Base-by-base conservation (phyloP, 2,113 vertebrate genomes). In the Leptosomus discolor region DNA sequence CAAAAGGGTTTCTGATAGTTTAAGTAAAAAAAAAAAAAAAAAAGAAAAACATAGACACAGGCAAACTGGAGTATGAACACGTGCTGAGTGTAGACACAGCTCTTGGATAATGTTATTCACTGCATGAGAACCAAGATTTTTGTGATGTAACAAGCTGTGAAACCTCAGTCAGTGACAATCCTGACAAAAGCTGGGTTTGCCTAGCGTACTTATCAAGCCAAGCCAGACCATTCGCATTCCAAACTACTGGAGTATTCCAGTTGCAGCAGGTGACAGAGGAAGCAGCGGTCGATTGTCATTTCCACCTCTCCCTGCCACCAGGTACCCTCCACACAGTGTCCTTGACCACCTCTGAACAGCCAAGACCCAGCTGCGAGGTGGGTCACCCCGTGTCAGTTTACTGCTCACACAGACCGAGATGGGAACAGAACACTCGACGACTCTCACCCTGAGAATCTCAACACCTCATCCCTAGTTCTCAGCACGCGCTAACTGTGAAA, bases 271-370 rank as follows among this genome's bases (percentile, higher is more conserved):
- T 24, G 27, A 50, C 29, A 54, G 43, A 24, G 15, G 13, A 50
- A 43, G 76, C 51, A 71, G 58, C 0, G 6, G 30, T 13, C 7
- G 13, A 3, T 5, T 0, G 0, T 18, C 63, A 51, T 5, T 34
- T 43, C 36, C 24, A 37, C 18, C 6, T 50, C 68, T 56, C 41
- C 16, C 70, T 64, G 60, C 32, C 65, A 73, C 11, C 54, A n/a
- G n/a, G n/a, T n/a, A n/a, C n/a, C n/a, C 48, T 48, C 60, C 9
- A 8, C 45, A 20, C 0, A 4, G 53, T 7, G 5, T 13, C 23
- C 23, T 51, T 53, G 24, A 73, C n/a, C 23, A 34, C 19, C 57
- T 51, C 78, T 60, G 57, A 57, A 53, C 10, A 78, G 78, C 21
- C 36, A 12, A 21, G 34, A 48, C 34, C 18, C 54, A 64, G 71